Evolutionary conservation across 2,888 invertebrate genomes (phyloP).

Genomic region (Tipula vernalis): DNA sequence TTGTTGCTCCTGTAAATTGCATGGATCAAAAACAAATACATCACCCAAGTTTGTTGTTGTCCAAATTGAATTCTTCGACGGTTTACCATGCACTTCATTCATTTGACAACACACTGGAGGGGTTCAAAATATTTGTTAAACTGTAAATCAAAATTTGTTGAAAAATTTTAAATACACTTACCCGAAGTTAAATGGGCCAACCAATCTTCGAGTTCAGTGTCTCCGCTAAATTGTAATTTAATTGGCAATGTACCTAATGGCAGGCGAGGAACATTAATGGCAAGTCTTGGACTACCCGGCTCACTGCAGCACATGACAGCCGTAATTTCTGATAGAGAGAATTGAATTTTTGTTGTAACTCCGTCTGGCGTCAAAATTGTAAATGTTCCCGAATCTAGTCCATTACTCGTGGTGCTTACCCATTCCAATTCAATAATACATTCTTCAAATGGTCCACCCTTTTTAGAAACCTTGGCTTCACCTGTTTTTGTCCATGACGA

Average conservation of each 20-base stretch:
- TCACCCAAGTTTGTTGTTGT: constrained; percentile 66
- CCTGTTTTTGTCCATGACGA: constrained; percentile 79
- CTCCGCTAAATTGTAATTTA: constrained; percentile 65
- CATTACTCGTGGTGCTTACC: constrained; percentile 49
- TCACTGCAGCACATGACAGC: constrained; percentile 68
- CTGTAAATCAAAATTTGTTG: constrained; percentile 23
- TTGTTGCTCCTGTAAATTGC: constrained; percentile 43
- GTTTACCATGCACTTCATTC: constrained; percentile 54
- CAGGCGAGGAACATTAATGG: constrained; percentile 55
- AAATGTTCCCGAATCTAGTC: constrained; percentile 57
- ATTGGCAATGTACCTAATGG: constrained; percentile 41
- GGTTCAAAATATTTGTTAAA: constrained; percentile 18
- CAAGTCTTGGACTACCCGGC: constrained; percentile 63
- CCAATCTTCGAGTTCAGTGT: constrained; percentile 84
- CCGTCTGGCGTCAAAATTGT: constrained; percentile 68
- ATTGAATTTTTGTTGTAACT: constrained; percentile 56
- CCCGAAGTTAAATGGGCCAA: constrained; percentile 59
- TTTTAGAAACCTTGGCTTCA: constrained; percentile 54
- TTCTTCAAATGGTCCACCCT: constrained; percentile 50
- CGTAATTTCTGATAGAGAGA: constrained; percentile 64
- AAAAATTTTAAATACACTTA: not conserved
- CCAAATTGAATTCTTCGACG: constrained; percentile 65
- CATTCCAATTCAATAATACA: constrained; percentile 72
- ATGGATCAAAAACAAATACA: constrained; percentile 68
- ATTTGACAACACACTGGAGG: constrained; percentile 53